Conservation (phyloP, 2,113 vertebrate species). For the Lanius collurio region DNA sequence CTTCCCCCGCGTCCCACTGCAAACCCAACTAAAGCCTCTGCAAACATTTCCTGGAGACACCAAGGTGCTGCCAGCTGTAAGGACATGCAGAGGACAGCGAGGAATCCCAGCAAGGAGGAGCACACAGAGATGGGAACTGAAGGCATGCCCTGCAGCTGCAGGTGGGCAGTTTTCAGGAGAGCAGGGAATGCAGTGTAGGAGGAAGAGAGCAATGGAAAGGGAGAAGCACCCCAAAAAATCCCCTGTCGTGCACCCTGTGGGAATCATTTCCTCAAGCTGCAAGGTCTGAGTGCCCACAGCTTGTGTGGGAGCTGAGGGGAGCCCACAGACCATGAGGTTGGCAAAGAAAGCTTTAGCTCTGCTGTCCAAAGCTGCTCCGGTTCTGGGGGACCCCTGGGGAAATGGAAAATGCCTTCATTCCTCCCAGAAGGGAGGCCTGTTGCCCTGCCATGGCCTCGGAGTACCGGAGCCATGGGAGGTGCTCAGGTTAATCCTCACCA, state of each 20-base stretch:
- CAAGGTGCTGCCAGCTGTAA: not conserved
- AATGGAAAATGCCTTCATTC: fast-evolving
- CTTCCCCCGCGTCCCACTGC: not conserved
- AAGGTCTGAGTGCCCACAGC: not conserved
- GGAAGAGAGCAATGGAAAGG: not conserved
- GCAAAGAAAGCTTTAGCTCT: not conserved
- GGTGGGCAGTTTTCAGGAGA: not conserved
- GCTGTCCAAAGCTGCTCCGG: not conserved
- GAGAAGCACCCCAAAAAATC: not conserved
- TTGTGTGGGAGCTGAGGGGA: not conserved
- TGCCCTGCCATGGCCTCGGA: no score
- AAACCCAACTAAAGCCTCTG: not conserved
- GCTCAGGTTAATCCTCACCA: not conserved
- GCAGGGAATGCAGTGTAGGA: not conserved
- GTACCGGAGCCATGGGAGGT: no score
- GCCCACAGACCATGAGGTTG: fast-evolving
- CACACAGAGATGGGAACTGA: not conserved
- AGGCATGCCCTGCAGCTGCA: not conserved
- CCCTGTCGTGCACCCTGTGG: not conserved
- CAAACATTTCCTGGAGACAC: not conserved
- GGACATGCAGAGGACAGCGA: not conserved
- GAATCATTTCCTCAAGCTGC: not conserved
- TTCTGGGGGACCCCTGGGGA: not conserved
- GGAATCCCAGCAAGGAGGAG: not conserved
- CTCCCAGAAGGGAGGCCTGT: fast-evolving